Evolutionary conservation across 2,113 vertebrate genomes (phyloP).

Genomic region (Muntiacus muntjak): DNA sequence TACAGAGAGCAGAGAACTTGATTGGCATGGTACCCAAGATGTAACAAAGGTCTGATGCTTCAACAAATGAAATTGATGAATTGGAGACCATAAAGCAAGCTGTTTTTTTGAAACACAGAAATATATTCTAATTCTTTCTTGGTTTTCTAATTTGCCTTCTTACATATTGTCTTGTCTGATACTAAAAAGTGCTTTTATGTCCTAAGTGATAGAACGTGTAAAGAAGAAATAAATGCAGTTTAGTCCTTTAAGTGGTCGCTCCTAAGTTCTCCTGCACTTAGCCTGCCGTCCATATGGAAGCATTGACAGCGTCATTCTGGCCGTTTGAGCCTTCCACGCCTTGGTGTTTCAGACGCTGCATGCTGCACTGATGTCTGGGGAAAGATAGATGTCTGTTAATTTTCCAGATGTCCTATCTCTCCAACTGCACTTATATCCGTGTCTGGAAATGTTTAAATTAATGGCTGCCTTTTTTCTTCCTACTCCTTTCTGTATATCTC

Average conservation of each 20-base stretch:
- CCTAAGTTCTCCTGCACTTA: neutral
- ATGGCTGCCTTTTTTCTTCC: neutral
- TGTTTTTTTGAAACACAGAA: neutral
- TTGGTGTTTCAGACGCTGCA: slow-evolving; percentile 48
- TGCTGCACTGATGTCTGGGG: slow-evolving; percentile 49
- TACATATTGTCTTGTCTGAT: neutral
- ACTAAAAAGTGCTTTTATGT: neutral
- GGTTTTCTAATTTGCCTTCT: neutral
- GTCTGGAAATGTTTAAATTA: slow-evolving; percentile 69
- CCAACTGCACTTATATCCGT: neutral
- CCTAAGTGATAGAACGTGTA: neutral
- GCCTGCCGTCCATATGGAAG: neutral
- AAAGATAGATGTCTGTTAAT: slow-evolving; percentile 66
- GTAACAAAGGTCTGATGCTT: neutral
- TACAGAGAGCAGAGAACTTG: neutral
- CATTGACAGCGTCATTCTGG: fast-evolving
- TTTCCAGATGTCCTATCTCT: slow-evolving; percentile 67
- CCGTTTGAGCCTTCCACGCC: neutral
- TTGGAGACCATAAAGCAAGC: neutral
- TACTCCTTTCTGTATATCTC: slow-evolving; percentile 22
- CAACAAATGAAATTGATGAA: neutral
- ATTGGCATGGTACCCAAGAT: no score
- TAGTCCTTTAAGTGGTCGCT: neutral
- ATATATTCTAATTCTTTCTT: neutral
- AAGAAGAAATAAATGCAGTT: neutral